A percentile compares a stretch with the other conserved stretches of the same genome.
These are phyloP conservation scores for Apostichopus californicus DNA, from an alignment of 35 echinoderm and acorn worm species.

Conservation along the genomic window DNA sequence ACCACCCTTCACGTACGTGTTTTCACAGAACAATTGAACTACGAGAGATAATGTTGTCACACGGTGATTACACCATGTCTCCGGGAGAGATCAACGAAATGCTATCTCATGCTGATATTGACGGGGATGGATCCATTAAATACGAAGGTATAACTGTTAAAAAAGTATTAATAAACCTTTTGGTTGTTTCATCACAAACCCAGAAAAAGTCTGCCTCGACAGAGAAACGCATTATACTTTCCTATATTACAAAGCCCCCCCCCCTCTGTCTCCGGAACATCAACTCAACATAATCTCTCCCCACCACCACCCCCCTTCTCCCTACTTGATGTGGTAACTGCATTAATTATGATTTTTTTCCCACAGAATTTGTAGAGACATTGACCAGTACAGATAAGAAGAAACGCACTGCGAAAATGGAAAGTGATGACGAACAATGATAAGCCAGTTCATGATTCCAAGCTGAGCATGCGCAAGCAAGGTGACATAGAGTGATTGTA, in stretches of 20 bases:
- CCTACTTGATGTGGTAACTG: too few relatives aligned
- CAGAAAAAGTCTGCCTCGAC: too few relatives aligned
- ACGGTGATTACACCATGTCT: constrained; percentile 47
- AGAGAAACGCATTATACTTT: too few relatives aligned
- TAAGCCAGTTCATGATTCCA: neutral
- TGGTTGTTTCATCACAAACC: too few relatives aligned
- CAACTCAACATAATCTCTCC: too few relatives aligned
- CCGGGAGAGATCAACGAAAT: constrained; percentile 48
- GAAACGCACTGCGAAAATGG: neutral
- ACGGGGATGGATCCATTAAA: constrained; percentile 57
- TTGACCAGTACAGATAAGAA: neutral
- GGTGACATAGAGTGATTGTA: too few relatives aligned
- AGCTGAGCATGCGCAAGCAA: too few relatives aligned
- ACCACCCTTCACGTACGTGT: too few relatives aligned
- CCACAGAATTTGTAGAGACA: neutral
- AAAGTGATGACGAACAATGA: neutral
- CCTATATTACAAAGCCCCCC: too few relatives aligned
- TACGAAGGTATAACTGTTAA: constrained; percentile 34
- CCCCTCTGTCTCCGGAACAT: too few relatives aligned
- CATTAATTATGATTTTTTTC: neutral
- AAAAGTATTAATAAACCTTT: neutral
- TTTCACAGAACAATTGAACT: constrained; percentile 32
- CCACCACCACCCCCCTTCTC: too few relatives aligned
- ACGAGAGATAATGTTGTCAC: constrained; percentile 42
- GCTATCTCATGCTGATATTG: constrained; percentile 44